Percentiles rank a stretch among this genome's conserved stretches.
These are phyloP conservation scores for Gibbula magus DNA, from an alignment of 2,888 invertebrate species.

Conservation along the genomic window DNA sequence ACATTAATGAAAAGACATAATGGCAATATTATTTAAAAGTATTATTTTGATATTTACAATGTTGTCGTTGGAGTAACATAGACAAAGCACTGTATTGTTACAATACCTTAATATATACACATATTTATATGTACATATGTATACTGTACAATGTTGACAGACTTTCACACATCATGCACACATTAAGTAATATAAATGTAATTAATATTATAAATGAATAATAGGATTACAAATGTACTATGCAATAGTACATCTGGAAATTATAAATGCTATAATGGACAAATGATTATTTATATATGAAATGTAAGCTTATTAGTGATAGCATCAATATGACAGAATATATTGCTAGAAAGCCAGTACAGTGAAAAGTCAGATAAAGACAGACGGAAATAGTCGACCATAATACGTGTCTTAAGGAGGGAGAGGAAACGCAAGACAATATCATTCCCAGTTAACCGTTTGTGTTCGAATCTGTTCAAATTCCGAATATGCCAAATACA, in stretches of 20 bases:
- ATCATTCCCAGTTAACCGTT: background rate
- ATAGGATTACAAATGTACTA: background rate
- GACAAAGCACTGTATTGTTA: too few species aligned
- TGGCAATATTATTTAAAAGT: too few species aligned
- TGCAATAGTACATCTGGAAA: background rate
- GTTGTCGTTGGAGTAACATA: too few species aligned
- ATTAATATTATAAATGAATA: background rate
- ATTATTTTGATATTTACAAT: too few species aligned
- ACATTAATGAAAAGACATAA: too few species aligned
- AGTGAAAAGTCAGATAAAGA: background rate
- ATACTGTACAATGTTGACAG: too few species aligned
- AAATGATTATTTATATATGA: too few species aligned
- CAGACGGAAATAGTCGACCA: background rate
- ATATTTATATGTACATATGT: background rate
- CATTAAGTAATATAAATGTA: background rate
- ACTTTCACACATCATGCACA: background rate
- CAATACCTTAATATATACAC: background rate
- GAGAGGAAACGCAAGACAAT: background rate
- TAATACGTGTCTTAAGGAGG: slow-evolving; percentile 1
- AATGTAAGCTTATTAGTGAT: too few species aligned
- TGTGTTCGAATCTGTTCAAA: background rate
- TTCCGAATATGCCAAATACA: background rate
- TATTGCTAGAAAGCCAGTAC: background rate
- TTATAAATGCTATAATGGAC: too few species aligned
- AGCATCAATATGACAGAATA: background rate